phyloP scores from a whole-genome alignment of 53 echinoderm and acorn worm species.

The Zoroaster sp. region DNA sequence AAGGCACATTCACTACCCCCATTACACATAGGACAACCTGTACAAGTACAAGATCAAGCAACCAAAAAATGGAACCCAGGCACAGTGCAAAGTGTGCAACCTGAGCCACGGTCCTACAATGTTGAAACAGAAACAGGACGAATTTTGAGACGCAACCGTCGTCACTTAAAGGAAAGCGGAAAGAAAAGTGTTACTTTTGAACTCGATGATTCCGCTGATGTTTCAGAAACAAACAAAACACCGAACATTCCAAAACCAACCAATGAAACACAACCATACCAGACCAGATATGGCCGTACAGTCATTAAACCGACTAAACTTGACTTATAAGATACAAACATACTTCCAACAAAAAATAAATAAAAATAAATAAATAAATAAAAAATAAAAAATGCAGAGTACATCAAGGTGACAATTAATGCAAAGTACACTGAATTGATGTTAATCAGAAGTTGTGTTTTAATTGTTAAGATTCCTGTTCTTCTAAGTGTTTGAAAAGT shows the following conservation, averaged over 20 bases:
- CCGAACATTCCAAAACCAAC: background rate
- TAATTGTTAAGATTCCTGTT: too few relatives aligned
- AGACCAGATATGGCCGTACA: constrained; percentile 24
- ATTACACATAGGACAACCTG: background rate
- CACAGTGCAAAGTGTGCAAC: constrained; percentile 9
- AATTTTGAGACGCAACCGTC: constrained; percentile 57
- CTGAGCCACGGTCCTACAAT: constrained; percentile 66
- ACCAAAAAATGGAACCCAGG: constrained; percentile 40
- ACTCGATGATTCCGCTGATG: background rate
- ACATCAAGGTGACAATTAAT: too few relatives aligned
- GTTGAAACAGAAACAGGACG: constrained; percentile 54
- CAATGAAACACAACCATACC: background rate
- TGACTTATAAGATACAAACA: constrained; percentile 27
- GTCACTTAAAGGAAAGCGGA: constrained; percentile 25
- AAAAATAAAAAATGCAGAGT: too few relatives aligned
- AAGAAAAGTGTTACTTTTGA: constrained; percentile 29
- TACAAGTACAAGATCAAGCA: constrained; percentile 22
- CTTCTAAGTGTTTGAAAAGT: too few relatives aligned
- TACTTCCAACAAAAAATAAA: too few relatives aligned
- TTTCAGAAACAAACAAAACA: background rate
- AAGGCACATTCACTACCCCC: constrained; percentile 20
- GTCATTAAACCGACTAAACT: constrained; percentile 9
- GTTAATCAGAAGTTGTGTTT: too few relatives aligned
- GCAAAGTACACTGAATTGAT: too few relatives aligned
- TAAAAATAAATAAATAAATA: too few relatives aligned